These are phyloP conservation scores for Megalops atlanticus DNA, from an alignment of 2,113 vertebrate species.

Conservation along the genomic window DNA sequence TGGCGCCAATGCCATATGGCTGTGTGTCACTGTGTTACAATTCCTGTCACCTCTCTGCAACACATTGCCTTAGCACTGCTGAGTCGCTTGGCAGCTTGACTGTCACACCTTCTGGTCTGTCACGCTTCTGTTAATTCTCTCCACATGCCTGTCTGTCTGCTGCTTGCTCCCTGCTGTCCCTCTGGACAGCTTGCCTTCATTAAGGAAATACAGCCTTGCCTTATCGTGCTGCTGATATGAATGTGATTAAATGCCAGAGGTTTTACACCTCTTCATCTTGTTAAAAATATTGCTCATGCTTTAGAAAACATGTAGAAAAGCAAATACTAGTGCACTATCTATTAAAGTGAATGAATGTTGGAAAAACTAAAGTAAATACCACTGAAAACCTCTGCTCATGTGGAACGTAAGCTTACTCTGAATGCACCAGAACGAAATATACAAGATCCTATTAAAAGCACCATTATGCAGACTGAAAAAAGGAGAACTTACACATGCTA, in stretches of 20 bases:
- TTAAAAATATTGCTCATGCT: neutral
- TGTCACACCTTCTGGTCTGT: constrained; percentile 45
- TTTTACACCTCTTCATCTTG: neutral
- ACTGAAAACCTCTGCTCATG: neutral
- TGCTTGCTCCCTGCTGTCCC: constrained; percentile 19
- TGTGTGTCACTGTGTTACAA: constrained; percentile 30
- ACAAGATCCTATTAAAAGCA: neutral
- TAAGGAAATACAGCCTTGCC: neutral
- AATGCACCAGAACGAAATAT: neutral
- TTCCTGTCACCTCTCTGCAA: constrained; percentile 24
- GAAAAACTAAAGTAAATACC: neutral
- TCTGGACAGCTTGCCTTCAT: constrained; percentile 7
- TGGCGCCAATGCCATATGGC: constrained; percentile 51
- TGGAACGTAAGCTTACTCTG: neutral
- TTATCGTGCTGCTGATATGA: neutral
- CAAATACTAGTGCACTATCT: neutral
- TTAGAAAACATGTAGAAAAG: neutral
- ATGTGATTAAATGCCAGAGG: neutral
- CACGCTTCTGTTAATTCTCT: constrained; percentile 44
- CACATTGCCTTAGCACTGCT: constrained; percentile 25
- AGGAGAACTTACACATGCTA: constrained; percentile 62
- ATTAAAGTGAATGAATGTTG: too few relatives aligned
- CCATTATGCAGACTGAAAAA: neutral
- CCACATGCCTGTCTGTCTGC: constrained; percentile 41
- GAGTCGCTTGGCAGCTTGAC: constrained; percentile 39